phyloP scores from a whole-genome alignment of 2,113 vertebrate species.

The Forbesichthys agassizii region DNA sequence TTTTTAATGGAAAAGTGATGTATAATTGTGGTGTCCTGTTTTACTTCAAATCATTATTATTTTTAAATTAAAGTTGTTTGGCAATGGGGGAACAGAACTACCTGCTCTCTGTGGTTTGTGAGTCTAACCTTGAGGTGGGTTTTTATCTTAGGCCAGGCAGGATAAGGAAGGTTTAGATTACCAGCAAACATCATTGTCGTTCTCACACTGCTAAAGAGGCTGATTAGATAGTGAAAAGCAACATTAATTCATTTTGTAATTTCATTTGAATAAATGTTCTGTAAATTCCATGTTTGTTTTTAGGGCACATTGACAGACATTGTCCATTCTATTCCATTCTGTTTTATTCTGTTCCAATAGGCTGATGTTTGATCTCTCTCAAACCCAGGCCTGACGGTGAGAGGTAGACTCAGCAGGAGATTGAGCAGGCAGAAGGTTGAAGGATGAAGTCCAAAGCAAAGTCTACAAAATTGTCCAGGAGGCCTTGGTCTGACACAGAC shows the following conservation, averaged over 20 bases:
- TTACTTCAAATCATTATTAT: not conserved
- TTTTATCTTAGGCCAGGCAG: slow-evolving; percentile 59
- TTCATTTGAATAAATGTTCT: not conserved
- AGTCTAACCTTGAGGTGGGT: slow-evolving; percentile 67
- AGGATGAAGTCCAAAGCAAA: slow-evolving; percentile 92
- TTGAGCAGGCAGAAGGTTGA: slow-evolving; percentile 30
- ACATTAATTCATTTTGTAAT: slow-evolving; percentile 23
- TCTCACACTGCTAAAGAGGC: slow-evolving; percentile 60
- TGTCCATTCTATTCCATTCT: not conserved
- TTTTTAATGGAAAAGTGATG: too few species aligned
- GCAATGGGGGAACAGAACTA: not conserved
- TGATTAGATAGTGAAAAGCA: slow-evolving; percentile 60
- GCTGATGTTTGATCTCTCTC: not conserved
- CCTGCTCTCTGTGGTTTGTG: slow-evolving; percentile 37
- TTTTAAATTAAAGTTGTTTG: not conserved
- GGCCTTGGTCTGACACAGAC: slow-evolving; percentile 60
- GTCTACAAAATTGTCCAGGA: slow-evolving; percentile 75
- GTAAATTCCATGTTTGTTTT: not conserved
- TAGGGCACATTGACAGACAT: not conserved
- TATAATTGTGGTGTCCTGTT: not conserved
- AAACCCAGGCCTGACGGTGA: slow-evolving; percentile 26
- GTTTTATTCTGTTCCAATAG: not conserved
- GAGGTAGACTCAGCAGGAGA: slow-evolving; percentile 9
- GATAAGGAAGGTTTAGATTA: slow-evolving; percentile 66
- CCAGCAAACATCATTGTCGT: slow-evolving; percentile 62